Evolutionary conservation across 2,113 vertebrate genomes (phyloP).

Genomic region (Microtus oregoni): DNA sequence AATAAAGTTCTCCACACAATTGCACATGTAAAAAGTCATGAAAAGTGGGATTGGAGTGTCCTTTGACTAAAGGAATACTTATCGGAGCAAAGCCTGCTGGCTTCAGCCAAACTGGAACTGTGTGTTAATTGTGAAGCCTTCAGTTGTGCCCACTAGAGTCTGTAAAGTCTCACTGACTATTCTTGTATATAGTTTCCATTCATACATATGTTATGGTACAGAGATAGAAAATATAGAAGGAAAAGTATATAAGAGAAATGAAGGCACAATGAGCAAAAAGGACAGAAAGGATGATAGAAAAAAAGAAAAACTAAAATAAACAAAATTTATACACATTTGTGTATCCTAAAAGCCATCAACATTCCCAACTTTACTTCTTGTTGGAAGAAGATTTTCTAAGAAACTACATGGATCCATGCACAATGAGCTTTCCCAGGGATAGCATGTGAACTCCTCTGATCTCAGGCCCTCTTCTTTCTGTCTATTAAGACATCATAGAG

Average conservation of each 20-base stretch:
- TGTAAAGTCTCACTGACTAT: background rate
- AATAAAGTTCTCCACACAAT: slow-evolving; percentile 49
- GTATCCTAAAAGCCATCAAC: background rate
- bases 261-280: background rate
- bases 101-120: background rate
- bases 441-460: background rate
- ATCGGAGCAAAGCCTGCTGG: background rate
- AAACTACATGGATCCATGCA: background rate
- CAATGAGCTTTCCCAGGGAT: background rate
- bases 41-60: background rate
- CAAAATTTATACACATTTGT: background rate
- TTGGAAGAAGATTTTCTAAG: background rate
- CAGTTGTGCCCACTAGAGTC: background rate
- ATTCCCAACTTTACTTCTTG: background rate
- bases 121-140: background rate
- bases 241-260: background rate
- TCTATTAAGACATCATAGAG: fast-evolving
- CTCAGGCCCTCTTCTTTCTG: background rate
- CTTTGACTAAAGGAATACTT: background rate
- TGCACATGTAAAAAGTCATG: background rate
- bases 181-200: background rate
- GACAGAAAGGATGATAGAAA: fast-evolving
- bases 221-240: background rate
- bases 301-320: background rate
- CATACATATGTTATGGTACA: background rate